These are phyloP conservation scores for Anseranas semipalmata DNA, from an alignment of 2,113 vertebrate genomes.

Conservation along the genomic window DNA sequence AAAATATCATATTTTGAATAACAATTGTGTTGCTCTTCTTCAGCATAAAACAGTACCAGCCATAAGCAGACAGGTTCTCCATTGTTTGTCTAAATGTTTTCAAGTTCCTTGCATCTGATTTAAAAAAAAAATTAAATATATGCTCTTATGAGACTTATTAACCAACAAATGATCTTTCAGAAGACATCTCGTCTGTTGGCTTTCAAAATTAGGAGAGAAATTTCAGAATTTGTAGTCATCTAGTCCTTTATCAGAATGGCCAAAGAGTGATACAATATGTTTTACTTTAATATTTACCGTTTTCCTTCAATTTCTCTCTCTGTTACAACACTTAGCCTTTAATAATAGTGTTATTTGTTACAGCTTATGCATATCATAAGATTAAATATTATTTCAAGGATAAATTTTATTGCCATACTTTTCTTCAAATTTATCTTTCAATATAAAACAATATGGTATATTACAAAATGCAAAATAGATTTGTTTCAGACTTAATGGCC, in stretches of 20 bases:
- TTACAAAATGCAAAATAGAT: neutral
- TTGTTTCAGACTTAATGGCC: neutral
- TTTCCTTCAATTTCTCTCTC: neutral
- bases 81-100: neutral
- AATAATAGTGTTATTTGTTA: neutral
- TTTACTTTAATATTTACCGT: neutral
- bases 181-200: neutral
- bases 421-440: neutral
- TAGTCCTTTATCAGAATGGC: neutral
- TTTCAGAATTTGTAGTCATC: neutral
- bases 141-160: neutral
- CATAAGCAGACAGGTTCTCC: neutral
- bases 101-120: neutral
- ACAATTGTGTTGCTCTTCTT: neutral
- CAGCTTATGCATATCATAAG: neutral
- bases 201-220: neutral
- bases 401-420: neutral
- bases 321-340: neutral
- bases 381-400: neutral
- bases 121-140: neutral
- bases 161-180: neutral
- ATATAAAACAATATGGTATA: neutral
- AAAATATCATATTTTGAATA: neutral
- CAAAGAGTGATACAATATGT: neutral
- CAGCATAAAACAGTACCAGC: neutral